Base-by-base conservation (phyloP, 2,888 invertebrate species). In the Camptogramma bilineatum region DNA sequence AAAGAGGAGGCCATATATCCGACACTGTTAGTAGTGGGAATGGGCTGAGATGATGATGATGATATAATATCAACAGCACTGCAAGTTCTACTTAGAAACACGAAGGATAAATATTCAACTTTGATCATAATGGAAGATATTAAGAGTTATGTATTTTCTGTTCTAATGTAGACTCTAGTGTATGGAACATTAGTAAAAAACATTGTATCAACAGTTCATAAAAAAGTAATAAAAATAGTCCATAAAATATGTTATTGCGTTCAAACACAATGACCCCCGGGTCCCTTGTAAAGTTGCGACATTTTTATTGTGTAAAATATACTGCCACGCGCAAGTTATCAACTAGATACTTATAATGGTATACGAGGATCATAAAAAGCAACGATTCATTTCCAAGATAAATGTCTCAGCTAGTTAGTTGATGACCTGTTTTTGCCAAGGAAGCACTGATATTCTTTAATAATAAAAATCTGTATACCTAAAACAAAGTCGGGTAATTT, bases 261-360 rank as follows among this genome's bases (percentile, higher is more conserved):
- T 19, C 7, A 9, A 18, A n/a, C 39, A 47, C 24, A 48, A 53
- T 47, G 24, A 39, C 24, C 17, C 58, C 58, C 18, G 53, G 52
- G 47, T 34, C 16, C n/a, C 21, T n/a, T 18, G 24, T 64, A 21
- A 54, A 64, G 58, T 51, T 46, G 44, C 34, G 34, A 24, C 58
- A 54, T 54, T 64, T 59, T 58, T 59, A 64, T 59, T 44, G 63
- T 58, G 31, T 31, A 16, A 44, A 55, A 46, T 59, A 59, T 34
- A 52, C 17, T 44, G 39, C 50, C 28, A 9, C 58, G 46, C 31
- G 9, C 5, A 9, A 58, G 42, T 51, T 58, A 24, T 50, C 42
- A 28, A 58, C 28, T 28, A 42, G 16, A 44, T 44, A 44, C 44
- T 44, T 44, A 2, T 44, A 17, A 44, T 44, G 44, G 17, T 44